Evolutionary conservation across 2,113 vertebrate genomes (phyloP).

Genomic region (Malurus elegans): DNA sequence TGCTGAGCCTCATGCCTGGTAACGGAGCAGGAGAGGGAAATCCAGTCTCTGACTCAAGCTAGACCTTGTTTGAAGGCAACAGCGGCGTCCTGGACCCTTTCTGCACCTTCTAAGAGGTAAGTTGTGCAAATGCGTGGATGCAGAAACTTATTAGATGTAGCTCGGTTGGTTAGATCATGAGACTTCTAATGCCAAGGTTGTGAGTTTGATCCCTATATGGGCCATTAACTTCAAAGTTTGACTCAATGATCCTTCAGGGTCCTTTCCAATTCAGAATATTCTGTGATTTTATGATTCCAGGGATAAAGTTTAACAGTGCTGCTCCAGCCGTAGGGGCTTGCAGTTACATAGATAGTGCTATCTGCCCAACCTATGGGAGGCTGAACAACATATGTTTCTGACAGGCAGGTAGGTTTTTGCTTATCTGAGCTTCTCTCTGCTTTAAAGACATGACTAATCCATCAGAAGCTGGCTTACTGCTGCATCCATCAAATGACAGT

Average conservation of each 20-base stretch:
- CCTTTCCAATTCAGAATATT: not conserved
- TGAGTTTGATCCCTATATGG: not conserved
- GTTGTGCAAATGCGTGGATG: not conserved
- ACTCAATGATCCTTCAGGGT: not conserved
- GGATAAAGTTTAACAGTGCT: not conserved
- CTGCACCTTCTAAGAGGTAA: not conserved
- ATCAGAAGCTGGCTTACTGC: not conserved
- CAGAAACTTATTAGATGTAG: not conserved
- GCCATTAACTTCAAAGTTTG: not conserved
- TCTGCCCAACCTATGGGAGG: accelerated
- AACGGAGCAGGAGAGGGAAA: not conserved
- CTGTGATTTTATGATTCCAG: not conserved
- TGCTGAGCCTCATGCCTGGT: not conserved
- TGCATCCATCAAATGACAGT: not conserved
- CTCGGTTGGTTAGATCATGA: not conserved
- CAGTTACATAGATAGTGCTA: not conserved
- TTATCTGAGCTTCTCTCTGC: not conserved
- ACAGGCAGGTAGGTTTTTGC: not conserved
- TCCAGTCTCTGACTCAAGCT: not conserved
- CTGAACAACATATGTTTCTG: not conserved
- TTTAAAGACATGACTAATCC: not conserved
- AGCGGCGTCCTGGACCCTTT: accelerated
- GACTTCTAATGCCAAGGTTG: not conserved
- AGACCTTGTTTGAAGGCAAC: not conserved
- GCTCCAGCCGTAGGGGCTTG: not conserved